These are phyloP conservation scores for Bemisia tabaci DNA, from an alignment of 1,140 invertebrate species.

Conservation along the genomic window DNA sequence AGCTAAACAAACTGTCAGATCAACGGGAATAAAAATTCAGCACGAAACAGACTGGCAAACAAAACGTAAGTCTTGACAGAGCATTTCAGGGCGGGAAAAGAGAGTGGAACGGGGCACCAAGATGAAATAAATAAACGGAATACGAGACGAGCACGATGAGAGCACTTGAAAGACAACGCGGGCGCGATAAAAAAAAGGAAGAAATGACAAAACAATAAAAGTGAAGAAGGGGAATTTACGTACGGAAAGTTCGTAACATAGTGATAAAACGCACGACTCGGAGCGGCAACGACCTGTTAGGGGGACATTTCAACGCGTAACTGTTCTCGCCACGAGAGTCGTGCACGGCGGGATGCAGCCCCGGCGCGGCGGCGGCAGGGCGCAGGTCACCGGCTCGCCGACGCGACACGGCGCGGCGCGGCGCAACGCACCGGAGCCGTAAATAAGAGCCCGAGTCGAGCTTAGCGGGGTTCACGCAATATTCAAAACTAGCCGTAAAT, in stretches of 20 bases:
- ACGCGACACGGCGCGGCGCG: no score
- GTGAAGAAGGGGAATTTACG: background rate
- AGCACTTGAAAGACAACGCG: background rate
- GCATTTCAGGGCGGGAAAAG: background rate
- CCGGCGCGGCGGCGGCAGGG: no score
- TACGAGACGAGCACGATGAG: background rate
- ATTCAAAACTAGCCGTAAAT: background rate
- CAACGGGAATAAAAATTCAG: background rate
- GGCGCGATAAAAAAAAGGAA: background rate
- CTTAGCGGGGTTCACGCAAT: background rate
- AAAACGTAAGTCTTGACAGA: background rate
- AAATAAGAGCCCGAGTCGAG: background rate
- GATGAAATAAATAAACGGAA: background rate
- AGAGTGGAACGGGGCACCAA: no score
- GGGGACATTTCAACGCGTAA: background rate
- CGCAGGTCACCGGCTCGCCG: background rate
- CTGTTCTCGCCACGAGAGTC: background rate
- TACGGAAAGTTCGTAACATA: background rate
- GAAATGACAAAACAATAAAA: background rate
- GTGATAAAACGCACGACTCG: background rate
- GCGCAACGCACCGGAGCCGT: background rate
- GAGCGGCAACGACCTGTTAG: background rate
- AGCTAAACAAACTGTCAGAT: background rate
- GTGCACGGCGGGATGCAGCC: background rate
- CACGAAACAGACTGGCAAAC: background rate